A percentile compares a stretch with the other conserved stretches of the same genome.
Evolutionary conservation across 2,888 invertebrate species (phyloP).

Genomic region (Cistogaster globosa): DNA sequence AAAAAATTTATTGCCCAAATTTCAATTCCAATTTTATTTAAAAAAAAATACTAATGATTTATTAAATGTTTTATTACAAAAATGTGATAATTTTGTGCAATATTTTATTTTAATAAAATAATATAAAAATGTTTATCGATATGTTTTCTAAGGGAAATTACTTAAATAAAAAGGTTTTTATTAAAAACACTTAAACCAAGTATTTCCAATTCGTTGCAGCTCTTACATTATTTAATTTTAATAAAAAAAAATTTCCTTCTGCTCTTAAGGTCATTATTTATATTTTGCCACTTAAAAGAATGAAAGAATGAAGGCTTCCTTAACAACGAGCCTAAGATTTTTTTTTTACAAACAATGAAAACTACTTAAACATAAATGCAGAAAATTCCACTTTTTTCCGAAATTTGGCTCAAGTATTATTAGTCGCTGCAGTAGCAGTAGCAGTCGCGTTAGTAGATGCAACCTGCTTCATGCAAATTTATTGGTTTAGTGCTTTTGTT

Average conservation of each 20-base stretch:
- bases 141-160: no score
- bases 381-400: neutral
- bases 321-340: neutral
- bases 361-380: constrained; percentile 9
- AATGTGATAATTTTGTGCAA: no score
- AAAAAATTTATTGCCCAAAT: no score
- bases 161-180: no score
- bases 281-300: constrained; percentile 11
- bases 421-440: neutral
- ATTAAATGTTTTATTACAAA: no score
- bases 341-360: constrained; percentile 25
- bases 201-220: neutral
- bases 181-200: neutral
- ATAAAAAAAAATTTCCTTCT: neutral
- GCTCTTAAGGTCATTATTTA: neutral
- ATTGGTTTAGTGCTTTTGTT: constrained; percentile 16
- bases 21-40: no score
- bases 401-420: constrained; percentile 35
- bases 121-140: no score
- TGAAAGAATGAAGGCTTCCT: neutral
- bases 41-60: no score
- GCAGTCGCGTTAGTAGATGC: neutral
- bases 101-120: no score
- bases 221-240: neutral
- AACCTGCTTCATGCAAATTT: constrained; percentile 45